These are phyloP conservation scores for Parnassius mnemosyne DNA, from an alignment of 2,888 invertebrate genomes.

Conservation along the genomic window DNA sequence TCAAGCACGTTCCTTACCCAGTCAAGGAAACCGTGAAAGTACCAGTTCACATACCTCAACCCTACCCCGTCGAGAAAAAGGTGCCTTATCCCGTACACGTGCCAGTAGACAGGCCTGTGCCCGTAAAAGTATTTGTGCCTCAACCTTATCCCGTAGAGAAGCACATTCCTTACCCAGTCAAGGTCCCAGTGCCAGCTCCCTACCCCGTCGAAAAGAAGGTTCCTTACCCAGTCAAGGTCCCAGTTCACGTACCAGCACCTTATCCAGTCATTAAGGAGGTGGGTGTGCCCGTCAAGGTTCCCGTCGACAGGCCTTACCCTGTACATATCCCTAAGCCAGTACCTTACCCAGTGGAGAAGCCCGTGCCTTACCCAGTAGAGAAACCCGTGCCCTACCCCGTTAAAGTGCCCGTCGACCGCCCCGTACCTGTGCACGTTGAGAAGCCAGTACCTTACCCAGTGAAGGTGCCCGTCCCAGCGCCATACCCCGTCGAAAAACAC, in stretches of 20 bases:
- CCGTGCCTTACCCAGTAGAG: conserved; percentile 82
- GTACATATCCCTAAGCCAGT: conserved; percentile 82
- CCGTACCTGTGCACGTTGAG: conserved; percentile 71
- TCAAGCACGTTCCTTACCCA: conserved; percentile 83
- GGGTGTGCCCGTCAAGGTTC: conserved; percentile 82
- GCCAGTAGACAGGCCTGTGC: conserved; percentile 74
- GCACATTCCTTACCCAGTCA: conserved; percentile 83
- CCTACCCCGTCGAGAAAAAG: conserved; percentile 85
- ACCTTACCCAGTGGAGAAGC: conserved; percentile 81
- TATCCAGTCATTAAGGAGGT: conserved; percentile 82
- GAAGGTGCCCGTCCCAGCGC: conserved; percentile 82
- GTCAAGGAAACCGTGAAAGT: conserved; percentile 83
- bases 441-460: conserved; percentile 73
- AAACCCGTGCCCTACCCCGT: conserved; percentile 82
- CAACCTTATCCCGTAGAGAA: conserved; percentile 82
- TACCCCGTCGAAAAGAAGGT: conserved; percentile 85
- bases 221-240: conserved; percentile 83
- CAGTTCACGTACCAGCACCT: conserved; percentile 81
- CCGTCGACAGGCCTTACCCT: conserved; percentile 83
- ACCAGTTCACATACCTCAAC: conserved; percentile 83
- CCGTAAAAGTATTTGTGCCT: conserved; percentile 79
- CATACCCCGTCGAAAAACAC: conserved; percentile 82
- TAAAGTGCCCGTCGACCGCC: conserved; percentile 82
- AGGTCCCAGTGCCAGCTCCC: conserved; percentile 84
- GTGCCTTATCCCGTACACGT: conserved; percentile 79